Base-by-base conservation (phyloP, 2,888 invertebrate genomes). In the Lypha dubia region DNA sequence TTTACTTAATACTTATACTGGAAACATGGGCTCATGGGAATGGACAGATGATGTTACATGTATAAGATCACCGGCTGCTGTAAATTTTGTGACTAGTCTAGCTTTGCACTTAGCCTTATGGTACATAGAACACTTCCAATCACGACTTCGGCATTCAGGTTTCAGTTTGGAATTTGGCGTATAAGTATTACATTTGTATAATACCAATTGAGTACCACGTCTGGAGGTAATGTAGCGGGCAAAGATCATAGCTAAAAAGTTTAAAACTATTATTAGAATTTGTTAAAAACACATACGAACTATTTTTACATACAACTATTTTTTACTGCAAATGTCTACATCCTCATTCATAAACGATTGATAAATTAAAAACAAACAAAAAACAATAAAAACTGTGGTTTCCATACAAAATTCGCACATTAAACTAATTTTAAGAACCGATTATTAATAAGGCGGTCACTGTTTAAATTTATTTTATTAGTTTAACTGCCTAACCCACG, bases 61-160 rank as follows among this genome's bases (percentile, higher is more conserved):
- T 56, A 91, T 89, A 15, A 89, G 51, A 51, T 89, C 89, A 1
- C 89, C 91, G 0, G 41, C 53, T 4, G 75, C 38, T 5, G 88
- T 88, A 11, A 87, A 77, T 44, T 88, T 89, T 6, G 92, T 92
- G 3, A 89, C 90, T 4, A 92, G 84, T 13, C 92, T 88, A 0
- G 92, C 91, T 1, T 91, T 89, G 67, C 92, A 92, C 81, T 90
- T 91, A 8, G 89, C 89, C 85, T 90, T 92, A 81, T 92, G 91
- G 79, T 92, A 92, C 91, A 92, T 90, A 7, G 92, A 91, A 85
- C 92, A 92, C 75, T 92, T 92, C 91, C 91, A 92, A 74, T 91
- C 91, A 0, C 92, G 89, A 7, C 90, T 90, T 15, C 88, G 89
- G 41, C 90, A 90, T 4, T 91, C 91, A 15, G 88, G 88, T 22